Evolutionary conservation across 2,888 invertebrate species (phyloP), one percentile per base, ranked within the genome.

Genomic region (Danaus chrysippus): DNA sequence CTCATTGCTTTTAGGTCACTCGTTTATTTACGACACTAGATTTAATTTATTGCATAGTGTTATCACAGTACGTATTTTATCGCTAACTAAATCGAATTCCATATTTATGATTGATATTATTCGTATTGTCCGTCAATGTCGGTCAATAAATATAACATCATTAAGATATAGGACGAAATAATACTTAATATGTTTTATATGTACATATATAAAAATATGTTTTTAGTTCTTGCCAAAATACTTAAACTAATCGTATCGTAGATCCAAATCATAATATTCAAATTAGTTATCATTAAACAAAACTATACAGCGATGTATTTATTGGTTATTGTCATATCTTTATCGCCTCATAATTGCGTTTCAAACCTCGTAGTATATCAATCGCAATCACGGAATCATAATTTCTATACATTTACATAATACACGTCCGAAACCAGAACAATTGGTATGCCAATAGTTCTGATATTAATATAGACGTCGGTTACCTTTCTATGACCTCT

Each of bases 401-500:
- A 64, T 58, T 66, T 57, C 66, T 59, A 66, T 64, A 57, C 69
- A 68, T 68, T 69, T 68, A 66, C 68, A 62, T 68, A 67, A 69
- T 64, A 64, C 64, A 64, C 63, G 54, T 58, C 59, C 59, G 56
- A 64, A 68, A 66, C 64, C 59, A 65, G 65, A 68, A 70, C 68
- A 69, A 65, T 69, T 59, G 60, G 60, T 60, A 63, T 60, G 66
- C 61, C 64, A 54, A 63, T 65, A 68, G 64, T 66, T 70, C 68
- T 70, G 68, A 69, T 82, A 81, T 84, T 81, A 82, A 84, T 78
- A 77, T 77, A 83, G 79, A 83, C 82, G 81, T 82, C 77, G 81
- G 78, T 67, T 78, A 82, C 89, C 90, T 89, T 89, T 89, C 89
- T 84, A 83, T 86, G 89, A 89, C 90, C 90, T 78, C 82, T 87